Conservation (phyloP, 2,888 invertebrate genomes). For the Trachelus troglodyta region DNA sequence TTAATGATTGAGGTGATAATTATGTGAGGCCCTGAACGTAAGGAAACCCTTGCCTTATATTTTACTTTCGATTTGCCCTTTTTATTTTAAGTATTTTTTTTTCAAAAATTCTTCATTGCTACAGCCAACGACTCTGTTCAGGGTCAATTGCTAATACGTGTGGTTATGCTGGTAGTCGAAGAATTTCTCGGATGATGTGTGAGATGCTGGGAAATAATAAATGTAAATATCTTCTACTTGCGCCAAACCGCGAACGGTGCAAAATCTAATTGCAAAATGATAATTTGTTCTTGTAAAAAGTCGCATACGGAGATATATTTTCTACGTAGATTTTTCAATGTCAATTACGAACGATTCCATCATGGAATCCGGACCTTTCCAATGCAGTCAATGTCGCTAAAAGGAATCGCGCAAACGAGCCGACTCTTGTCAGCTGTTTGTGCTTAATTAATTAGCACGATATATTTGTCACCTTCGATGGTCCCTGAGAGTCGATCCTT, state of each 20-base stretch:
- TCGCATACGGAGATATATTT: background rate
- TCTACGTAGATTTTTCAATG: constrained; percentile 7
- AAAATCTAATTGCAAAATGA: background rate
- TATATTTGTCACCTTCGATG: background rate
- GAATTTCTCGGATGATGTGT: background rate
- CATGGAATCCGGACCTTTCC: constrained; percentile 22
- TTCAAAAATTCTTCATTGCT: background rate
- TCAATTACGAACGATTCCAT: constrained; percentile 17
- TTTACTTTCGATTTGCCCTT: background rate
- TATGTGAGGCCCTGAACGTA: background rate
- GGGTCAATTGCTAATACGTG: background rate
- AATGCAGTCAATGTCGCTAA: constrained; percentile 11
- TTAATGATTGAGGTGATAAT: background rate
- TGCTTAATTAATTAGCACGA: background rate
- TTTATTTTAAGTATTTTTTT: background rate
- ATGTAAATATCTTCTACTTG: background rate
- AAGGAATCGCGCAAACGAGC: background rate
- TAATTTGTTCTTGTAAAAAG: background rate
- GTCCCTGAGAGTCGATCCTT: background rate
- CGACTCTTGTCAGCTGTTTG: background rate
- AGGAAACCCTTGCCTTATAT: background rate
- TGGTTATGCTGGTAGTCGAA: background rate
- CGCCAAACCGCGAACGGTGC: background rate
- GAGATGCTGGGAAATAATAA: background rate
- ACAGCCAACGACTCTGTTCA: background rate